phyloP scores from a whole-genome alignment of 2,888 invertebrate species.

The Steinernema scapterisci region DNA sequence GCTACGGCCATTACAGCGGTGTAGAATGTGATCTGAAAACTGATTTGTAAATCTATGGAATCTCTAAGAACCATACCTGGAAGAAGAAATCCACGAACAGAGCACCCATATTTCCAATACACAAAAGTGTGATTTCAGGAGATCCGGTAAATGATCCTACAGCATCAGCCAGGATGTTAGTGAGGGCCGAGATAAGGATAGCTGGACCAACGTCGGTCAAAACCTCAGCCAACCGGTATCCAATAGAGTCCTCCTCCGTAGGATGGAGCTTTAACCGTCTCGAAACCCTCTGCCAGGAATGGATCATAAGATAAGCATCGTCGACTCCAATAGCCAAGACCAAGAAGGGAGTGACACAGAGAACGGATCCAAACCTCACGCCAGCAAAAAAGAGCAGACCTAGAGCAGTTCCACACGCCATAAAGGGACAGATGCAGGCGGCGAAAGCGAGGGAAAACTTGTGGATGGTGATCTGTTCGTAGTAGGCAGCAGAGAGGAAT shows the following conservation, averaged over 20 bases:
- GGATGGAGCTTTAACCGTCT: slow-evolving; percentile 46
- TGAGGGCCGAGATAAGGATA: slow-evolving; percentile 62
- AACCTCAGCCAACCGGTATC: slow-evolving; percentile 51
- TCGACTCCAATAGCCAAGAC: slow-evolving; percentile 61
- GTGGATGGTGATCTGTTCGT: slow-evolving; percentile 57
- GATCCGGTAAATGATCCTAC: slow-evolving; percentile 62
- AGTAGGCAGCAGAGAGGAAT: slow-evolving; percentile 57
- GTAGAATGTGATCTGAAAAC: slow-evolving; percentile 59
- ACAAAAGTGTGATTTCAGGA: slow-evolving; percentile 62
- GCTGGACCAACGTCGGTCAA: slow-evolving; percentile 63
- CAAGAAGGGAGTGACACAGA: slow-evolving; percentile 62
- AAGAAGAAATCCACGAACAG: slow-evolving; percentile 59
- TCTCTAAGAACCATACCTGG: slow-evolving; percentile 44
- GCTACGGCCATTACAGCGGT: slow-evolving; percentile 60
- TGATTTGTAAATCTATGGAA: not conserved
- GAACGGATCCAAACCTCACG: slow-evolving; percentile 59
- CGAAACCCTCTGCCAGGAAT: slow-evolving; percentile 61
- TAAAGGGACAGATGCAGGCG: slow-evolving; percentile 63
- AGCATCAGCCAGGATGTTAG: slow-evolving; percentile 63
- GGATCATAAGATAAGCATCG: slow-evolving; percentile 65
- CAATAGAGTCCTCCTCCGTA: slow-evolving; percentile 48
- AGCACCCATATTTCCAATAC: slow-evolving; percentile 59
- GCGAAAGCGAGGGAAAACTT: slow-evolving; percentile 60
- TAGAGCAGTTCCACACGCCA: slow-evolving; percentile 64
- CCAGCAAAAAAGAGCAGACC: slow-evolving; percentile 58